Conservation (phyloP, 2,797 vertebrate genomes). For the Rhodeus uyekii region DNA sequence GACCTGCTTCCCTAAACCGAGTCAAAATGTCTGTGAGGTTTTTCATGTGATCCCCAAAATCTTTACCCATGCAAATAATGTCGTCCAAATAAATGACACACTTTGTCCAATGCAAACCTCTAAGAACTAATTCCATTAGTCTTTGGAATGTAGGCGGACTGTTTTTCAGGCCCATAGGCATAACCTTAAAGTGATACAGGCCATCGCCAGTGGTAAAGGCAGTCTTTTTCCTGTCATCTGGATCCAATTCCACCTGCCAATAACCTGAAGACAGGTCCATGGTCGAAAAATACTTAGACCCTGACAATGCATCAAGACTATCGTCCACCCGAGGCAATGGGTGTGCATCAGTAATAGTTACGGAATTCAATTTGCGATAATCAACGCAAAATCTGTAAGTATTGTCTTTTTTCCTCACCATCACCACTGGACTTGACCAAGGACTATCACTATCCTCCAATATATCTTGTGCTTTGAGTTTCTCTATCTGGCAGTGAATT, state of each 20-base stretch:
- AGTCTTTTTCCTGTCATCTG: too few species aligned
- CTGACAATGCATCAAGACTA: slow-evolving; percentile 28
- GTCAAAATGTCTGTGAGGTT: too few species aligned
- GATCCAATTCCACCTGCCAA: slow-evolving; percentile 43
- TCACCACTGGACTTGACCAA: slow-evolving; percentile 27
- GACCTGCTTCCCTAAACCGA: too few species aligned
- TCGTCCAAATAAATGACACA: too few species aligned
- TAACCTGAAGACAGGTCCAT: slow-evolving; percentile 38
- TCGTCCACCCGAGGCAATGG: slow-evolving; percentile 22
- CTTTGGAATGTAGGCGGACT: too few species aligned
- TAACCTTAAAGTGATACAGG: too few species aligned
- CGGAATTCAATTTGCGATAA: slow-evolving; percentile 27
- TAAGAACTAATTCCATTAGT: too few species aligned
- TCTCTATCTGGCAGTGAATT: slow-evolving; percentile 19
- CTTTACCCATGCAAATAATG: too few species aligned
- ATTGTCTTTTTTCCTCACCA: slow-evolving; percentile 27
- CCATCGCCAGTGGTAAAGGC: too few species aligned
- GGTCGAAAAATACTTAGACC: slow-evolving; percentile 32
- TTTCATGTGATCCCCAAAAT: too few species aligned
- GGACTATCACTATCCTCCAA: slow-evolving; percentile 13
- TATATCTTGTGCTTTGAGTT: slow-evolving; percentile 13
- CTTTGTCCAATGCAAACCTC: too few species aligned
- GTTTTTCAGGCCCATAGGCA: too few species aligned
- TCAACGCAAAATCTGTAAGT: slow-evolving; percentile 25
- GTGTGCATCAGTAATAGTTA: slow-evolving; percentile 24